Evolutionary conservation across 2,888 invertebrate species (phyloP).

Genomic region (Chalcis sispes): DNA sequence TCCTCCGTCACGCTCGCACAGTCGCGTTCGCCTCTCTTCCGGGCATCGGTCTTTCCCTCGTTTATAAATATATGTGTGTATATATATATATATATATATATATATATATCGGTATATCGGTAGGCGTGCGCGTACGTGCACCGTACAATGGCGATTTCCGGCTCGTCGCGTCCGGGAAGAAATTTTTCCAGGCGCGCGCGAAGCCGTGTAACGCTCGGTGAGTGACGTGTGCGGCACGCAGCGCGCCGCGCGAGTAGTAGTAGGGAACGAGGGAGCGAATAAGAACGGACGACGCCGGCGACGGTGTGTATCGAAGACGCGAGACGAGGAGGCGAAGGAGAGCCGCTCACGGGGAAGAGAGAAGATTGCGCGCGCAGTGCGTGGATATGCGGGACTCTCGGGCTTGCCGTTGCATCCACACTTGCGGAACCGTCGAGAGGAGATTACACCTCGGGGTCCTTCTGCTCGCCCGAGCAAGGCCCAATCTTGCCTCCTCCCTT

Average conservation of each 20-base stretch:
- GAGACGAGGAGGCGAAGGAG: constrained; percentile 33
- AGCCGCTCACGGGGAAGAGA: constrained; percentile 24
- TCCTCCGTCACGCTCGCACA: too few species aligned
- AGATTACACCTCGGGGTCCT: constrained; percentile 65
- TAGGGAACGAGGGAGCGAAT: constrained; percentile 2
- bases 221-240: too few species aligned
- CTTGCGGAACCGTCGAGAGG: constrained; percentile 58
- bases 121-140: constrained; percentile 35
- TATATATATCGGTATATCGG: constrained; percentile 48
- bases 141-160: constrained; percentile 68
- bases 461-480: too few species aligned
- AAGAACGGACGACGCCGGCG: constrained; percentile 58
- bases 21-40: too few species aligned
- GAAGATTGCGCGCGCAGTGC: constrained; percentile 36
- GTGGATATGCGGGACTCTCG: too few species aligned
- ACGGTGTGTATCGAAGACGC: constrained; percentile 58
- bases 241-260: too few species aligned
- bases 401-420: constrained; percentile 3
- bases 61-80: too few species aligned
- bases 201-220: too few species aligned
- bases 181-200: too few species aligned
- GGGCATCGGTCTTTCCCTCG: constrained; percentile 15
- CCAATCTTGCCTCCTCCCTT: constrained; percentile 45
- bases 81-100: too few species aligned
- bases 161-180: constrained; percentile 67